Percentiles rank a stretch among this genome's conserved stretches.
phyloP scores from a whole-genome alignment of 2,113 vertebrate genomes.

The Poecilia latipinna region DNA sequence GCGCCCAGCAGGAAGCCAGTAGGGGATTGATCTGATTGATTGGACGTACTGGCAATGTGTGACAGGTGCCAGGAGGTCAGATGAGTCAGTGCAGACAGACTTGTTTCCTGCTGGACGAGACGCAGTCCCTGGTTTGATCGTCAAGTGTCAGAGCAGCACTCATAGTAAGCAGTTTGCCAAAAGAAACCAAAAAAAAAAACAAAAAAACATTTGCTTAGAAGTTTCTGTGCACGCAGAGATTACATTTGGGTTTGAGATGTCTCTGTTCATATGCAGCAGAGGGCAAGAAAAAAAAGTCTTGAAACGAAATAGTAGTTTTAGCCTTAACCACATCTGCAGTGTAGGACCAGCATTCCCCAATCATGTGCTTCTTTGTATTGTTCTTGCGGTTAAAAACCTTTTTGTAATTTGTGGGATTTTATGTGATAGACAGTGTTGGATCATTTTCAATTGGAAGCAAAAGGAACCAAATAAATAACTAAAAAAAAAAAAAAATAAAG shows the following conservation, averaged over 20 bases:
- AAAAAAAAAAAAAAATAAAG: not conserved
- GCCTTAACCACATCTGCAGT: not conserved
- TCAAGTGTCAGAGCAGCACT: not conserved
- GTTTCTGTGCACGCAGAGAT: not conserved
- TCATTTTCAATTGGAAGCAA: not conserved
- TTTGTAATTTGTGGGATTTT: not conserved
- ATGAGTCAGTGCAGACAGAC: conserved; percentile 45
- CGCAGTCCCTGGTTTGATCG: conserved; percentile 24
- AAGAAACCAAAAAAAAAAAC: not conserved
- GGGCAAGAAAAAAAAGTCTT: not conserved
- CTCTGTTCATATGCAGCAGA: not conserved
- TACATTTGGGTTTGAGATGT: not conserved
- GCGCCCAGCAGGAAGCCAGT: conserved; percentile 16
- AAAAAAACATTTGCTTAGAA: not conserved
- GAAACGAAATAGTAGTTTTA: not conserved
- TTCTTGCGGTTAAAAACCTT: not conserved
- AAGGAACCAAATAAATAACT: not conserved
- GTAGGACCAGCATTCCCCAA: not conserved
- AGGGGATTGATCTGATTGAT: conserved; percentile 56
- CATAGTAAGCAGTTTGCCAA: not conserved
- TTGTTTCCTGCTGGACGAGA: conserved; percentile 31
- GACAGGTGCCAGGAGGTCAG: conserved; percentile 44
- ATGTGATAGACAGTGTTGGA: not conserved
- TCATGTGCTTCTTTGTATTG: not conserved
- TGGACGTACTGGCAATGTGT: conserved; percentile 49